Base-by-base conservation (phyloP, 2,113 vertebrate genomes). In the Phrynocephalus versicolor region DNA sequence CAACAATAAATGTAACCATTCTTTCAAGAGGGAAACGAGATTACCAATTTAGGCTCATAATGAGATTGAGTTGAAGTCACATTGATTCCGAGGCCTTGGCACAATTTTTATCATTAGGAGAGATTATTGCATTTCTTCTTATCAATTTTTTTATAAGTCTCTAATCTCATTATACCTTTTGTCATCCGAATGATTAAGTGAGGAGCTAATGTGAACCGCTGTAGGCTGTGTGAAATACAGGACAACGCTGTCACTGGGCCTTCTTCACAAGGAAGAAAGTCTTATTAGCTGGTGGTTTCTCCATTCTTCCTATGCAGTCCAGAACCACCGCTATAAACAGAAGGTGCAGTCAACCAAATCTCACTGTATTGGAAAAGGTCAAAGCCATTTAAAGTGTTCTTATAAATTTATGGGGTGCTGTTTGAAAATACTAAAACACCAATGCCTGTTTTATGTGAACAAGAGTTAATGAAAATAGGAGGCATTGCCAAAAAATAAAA, bases 121-220 rank as follows among this genome's bases (percentile, higher is more conserved):
- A 91, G 92, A 95, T 94, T 95, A 93, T 89, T 93, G 35, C 71
- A 72, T 45, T 72, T 62, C 72, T 72, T 65, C 64, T 67, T 12
- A 30, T 27, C 30, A 10, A 27, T 73, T 92, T 91, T 79, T 64
- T 90, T 92, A 88, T 77, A 87, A 84, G 92, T 95, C 90, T 93
- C 92, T 95, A 92, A 95, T 96, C 95, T 95, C 92, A 94, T 96
- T 96, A 94, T 89, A 92, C 75, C 69, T 94, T 95, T 94, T 95
- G 92, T 94, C 94, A 95, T 30, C 83, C 85, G 70, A 91, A 94
- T 94, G 91, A 95, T 94, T 95, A 95, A 95, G 95, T 93, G 86
- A 87, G 91, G 93, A 94, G 92, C 91, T 79, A 92, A 80, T 88
- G 80, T 77, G 81, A 90, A 86, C 81, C 90, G 87, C 80, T 91